These are phyloP conservation scores for Lagenorhynchus albirostris DNA, from an alignment of 2,113 vertebrate species.

Conservation along the genomic window DNA sequence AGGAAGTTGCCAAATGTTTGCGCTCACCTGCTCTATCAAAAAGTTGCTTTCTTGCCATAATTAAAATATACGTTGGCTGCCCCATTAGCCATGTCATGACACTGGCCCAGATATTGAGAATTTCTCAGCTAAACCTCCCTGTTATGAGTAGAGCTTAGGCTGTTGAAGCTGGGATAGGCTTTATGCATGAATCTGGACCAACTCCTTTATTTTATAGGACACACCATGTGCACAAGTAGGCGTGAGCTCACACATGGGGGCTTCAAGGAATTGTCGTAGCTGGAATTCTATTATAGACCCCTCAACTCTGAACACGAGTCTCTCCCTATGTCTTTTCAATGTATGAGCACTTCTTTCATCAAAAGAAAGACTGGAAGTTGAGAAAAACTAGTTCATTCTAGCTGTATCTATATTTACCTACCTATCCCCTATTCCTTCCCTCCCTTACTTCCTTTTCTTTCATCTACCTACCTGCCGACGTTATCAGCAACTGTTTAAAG, in stretches of 20 bases:
- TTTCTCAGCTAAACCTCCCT: not conserved
- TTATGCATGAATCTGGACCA: not conserved
- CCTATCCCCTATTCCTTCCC: not conserved
- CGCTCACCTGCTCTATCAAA: constrained; percentile 23
- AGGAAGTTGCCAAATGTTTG: constrained; percentile 64
- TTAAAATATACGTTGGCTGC: constrained; percentile 43
- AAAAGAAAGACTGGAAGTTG: not conserved
- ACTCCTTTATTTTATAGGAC: not conserved
- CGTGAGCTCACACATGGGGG: too few relatives aligned
- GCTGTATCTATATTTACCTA: not conserved
- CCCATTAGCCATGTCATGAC: not conserved
- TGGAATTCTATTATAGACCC: not conserved
- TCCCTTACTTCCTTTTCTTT: not conserved
- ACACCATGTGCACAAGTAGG: not conserved
- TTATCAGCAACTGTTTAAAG: not conserved
- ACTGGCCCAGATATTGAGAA: not conserved
- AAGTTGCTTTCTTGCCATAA: constrained; percentile 45
- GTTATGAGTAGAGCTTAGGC: not conserved
- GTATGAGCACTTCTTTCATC: not conserved
- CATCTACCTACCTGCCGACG: not conserved
- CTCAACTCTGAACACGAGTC: not conserved
- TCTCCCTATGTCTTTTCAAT: not conserved
- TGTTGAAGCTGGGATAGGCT: not conserved
- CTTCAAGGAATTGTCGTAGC: not conserved
- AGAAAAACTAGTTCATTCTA: not conserved